phyloP scores from a whole-genome alignment of 2,113 vertebrate genomes.

The Hyperoodon ampullatus region DNA sequence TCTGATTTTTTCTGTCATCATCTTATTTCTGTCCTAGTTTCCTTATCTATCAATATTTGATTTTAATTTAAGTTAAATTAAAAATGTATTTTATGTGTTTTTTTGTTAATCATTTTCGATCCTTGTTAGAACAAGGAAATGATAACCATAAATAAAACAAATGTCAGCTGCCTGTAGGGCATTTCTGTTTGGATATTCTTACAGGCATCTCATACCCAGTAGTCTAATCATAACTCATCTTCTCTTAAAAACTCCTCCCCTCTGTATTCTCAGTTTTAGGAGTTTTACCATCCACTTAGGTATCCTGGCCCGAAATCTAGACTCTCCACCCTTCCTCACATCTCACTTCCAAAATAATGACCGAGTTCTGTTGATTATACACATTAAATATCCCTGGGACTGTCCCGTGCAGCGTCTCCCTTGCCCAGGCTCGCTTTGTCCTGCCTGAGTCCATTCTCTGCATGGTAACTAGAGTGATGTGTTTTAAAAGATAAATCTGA shows the following conservation, averaged over 20 bases:
- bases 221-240: not conserved
- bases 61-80: not conserved
- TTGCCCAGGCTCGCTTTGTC: not conserved
- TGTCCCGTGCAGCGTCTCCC: not conserved
- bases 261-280: not conserved
- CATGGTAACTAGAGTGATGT: not conserved
- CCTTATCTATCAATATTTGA: not conserved
- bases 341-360: not conserved
- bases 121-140: not conserved
- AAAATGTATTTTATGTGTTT: not conserved
- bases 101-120: not conserved
- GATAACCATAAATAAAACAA: not conserved
- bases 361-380: not conserved
- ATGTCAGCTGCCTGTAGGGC: not conserved
- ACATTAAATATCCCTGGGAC: not conserved
- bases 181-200: not conserved
- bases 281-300: not conserved
- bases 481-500: not conserved
- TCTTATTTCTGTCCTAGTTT: slow-evolving; percentile 6
- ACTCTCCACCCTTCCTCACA: not conserved
- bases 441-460: not conserved
- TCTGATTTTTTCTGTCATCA: not conserved
- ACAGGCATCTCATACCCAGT: not conserved
- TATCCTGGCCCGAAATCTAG: not conserved
- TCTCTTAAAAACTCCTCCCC: not conserved